These are phyloP conservation scores for Eupithecia centaureata DNA, from an alignment of 2,888 invertebrate species.

Conservation along the genomic window DNA sequence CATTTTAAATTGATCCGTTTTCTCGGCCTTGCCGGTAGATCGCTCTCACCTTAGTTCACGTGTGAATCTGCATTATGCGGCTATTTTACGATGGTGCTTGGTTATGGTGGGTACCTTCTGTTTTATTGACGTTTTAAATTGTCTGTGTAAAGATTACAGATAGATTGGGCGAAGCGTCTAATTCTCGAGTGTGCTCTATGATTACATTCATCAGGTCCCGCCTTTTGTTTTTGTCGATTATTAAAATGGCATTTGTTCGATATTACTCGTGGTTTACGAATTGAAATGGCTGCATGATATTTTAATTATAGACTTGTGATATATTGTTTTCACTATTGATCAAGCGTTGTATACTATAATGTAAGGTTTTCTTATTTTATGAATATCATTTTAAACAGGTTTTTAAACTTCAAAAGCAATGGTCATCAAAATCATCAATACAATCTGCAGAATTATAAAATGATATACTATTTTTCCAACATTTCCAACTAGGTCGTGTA, in stretches of 20 bases:
- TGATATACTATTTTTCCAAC: no score
- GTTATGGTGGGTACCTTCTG: constrained; percentile 59
- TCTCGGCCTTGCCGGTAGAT: constrained; percentile 81
- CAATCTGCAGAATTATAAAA: no score
- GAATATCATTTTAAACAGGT: not conserved
- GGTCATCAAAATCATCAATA: no score
- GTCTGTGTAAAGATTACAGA: constrained; percentile 65
- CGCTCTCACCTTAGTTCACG: constrained; percentile 83
- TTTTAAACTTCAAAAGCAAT: not conserved
- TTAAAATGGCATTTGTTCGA: constrained; percentile 38
- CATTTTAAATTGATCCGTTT: constrained; percentile 65
- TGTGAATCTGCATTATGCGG: constrained; percentile 82
- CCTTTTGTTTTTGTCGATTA: constrained; percentile 60
- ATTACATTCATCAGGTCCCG: constrained; percentile 68
- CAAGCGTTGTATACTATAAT: not conserved
- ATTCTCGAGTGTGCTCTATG: constrained; percentile 75
- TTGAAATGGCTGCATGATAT: constrained; percentile 7
- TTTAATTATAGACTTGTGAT: constrained; percentile 1
- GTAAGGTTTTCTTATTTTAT: not conserved
- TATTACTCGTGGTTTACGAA: constrained; percentile 10
- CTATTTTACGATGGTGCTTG: constrained; percentile 69
- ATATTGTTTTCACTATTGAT: not conserved
- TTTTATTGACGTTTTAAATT: constrained; percentile 70
- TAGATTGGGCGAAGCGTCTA: constrained; percentile 75
- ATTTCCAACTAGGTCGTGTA: no score